These are phyloP conservation scores for Sinocyclocheilus maitianheensis DNA, from an alignment of 2,113 vertebrate genomes.

Conservation along the genomic window DNA sequence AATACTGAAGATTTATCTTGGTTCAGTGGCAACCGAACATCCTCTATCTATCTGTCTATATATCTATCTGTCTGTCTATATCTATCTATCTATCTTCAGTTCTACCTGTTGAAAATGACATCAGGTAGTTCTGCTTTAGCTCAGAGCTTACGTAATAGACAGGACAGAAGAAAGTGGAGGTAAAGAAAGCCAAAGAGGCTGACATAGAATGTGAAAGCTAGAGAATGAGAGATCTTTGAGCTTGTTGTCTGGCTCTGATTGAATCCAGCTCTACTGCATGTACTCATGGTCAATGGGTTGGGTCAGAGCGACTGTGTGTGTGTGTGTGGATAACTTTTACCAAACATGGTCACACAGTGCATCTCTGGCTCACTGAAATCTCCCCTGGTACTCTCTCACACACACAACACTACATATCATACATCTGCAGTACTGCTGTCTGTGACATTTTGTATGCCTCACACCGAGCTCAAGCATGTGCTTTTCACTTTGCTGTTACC, in stretches of 20 bases:
- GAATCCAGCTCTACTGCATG: slow-evolving; percentile 64
- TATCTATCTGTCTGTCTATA: background rate
- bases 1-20: background rate
- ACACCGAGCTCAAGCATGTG: background rate
- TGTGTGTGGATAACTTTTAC: slow-evolving; percentile 72
- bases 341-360: slow-evolving; percentile 80
- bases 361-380: slow-evolving; percentile 65
- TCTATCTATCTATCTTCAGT: background rate
- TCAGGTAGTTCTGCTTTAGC: slow-evolving; percentile 3
- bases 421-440: slow-evolving; percentile 13
- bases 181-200: slow-evolving; percentile 15
- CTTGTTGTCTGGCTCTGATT: slow-evolving; percentile 61
- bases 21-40: background rate
- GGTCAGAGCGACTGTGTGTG: slow-evolving; percentile 59
- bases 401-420: slow-evolving; percentile 32
- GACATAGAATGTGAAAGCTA: slow-evolving; percentile 30
- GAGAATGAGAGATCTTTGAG: slow-evolving; percentile 47
- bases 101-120: background rate
- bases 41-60: background rate
- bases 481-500: slow-evolving; percentile 6
- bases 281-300: slow-evolving; percentile 67
- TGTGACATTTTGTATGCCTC: slow-evolving; percentile 1
- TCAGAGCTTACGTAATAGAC: background rate
- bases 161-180: slow-evolving; percentile 37
- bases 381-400: slow-evolving; percentile 53